Base-by-base conservation (phyloP, 1,140 invertebrate species). In the Pararge aegeria region DNA sequence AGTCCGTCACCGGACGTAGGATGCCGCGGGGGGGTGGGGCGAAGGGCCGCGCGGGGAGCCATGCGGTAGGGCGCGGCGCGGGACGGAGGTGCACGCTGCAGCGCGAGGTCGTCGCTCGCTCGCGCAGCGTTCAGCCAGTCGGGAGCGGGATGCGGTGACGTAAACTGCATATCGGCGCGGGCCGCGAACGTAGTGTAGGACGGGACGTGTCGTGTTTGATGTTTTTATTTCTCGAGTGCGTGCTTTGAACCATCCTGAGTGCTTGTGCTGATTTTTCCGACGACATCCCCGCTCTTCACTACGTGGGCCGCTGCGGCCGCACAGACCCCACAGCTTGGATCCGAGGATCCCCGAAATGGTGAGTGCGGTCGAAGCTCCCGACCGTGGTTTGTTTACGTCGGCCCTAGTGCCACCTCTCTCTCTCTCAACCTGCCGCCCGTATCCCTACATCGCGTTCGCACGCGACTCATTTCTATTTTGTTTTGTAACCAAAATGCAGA, bases 71-170 rank as follows among this genome's bases (percentile, higher is more conserved):
- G 66, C 62, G 72, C 64, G 75, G 68, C 63, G 78, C 66, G 78
- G 82, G 80, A 73, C 73, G 84, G n/a, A n/a, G n/a, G 76, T 82
- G 82, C 83, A 87, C 82, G 80, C 75, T 86, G 86, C 82, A 86
- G 82, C 83, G 80, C 80, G 83, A 85, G 83, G 82, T 87, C 83
- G 85, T 85, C 82, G 83, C 76, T 86, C 83, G 86, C 83, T 80
- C 76, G 79, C 81, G 69, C 69, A 70, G 75, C 72, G 76, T 58
- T 59, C 66, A 40, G 83, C 76, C 86, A 89, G 86, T 89, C 83
- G 81, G 86, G 83, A 89, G 86, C 86, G 86, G 86, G 86, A 87
- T 89, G 86, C 86, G 86, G 86, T 89, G 86, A 89, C 86, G 86
- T 87, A 87, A 83, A 86, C 81, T 89, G 86, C 86, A 89, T 24